Evolutionary conservation across 2,797 vertebrate species (phyloP).

Genomic region (Pelobates cultripes): DNA sequence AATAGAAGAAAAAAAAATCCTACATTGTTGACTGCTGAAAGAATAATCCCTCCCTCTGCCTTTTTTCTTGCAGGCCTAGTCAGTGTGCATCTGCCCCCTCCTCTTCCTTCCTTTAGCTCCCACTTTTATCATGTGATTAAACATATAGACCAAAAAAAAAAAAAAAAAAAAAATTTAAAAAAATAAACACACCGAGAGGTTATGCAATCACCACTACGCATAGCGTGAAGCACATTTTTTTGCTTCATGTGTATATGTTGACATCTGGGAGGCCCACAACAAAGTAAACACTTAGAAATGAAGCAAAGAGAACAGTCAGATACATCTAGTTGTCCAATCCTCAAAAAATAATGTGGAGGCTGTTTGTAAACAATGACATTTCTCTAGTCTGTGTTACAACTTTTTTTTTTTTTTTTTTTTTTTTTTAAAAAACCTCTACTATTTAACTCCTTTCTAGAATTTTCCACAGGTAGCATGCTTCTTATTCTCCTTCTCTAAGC

Average conservation of each 20-base stretch:
- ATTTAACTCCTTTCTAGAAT: background rate
- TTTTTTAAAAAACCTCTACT: no score
- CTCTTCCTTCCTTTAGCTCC: conserved; percentile 44
- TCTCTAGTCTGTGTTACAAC: no score
- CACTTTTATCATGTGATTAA: conserved; percentile 35
- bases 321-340: background rate
- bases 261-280: background rate
- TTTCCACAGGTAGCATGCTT: background rate
- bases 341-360: background rate
- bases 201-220: conserved; percentile 19
- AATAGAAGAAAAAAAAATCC: background rate
- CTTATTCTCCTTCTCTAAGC: no score
- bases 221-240: background rate
- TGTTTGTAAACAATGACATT: background rate
- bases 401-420: no score
- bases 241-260: background rate
- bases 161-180: background rate
- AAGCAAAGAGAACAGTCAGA: background rate
- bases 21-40: background rate
- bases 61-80: background rate
- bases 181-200: background rate
- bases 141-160: conserved; percentile 11
- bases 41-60: background rate
- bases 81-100: conserved; percentile 25
- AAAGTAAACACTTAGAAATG: background rate